Percentiles rank a stretch among this genome's conserved stretches.
Evolutionary conservation across 2,113 vertebrate species (phyloP).

Genomic region (Leptocoma aspasia): DNA sequence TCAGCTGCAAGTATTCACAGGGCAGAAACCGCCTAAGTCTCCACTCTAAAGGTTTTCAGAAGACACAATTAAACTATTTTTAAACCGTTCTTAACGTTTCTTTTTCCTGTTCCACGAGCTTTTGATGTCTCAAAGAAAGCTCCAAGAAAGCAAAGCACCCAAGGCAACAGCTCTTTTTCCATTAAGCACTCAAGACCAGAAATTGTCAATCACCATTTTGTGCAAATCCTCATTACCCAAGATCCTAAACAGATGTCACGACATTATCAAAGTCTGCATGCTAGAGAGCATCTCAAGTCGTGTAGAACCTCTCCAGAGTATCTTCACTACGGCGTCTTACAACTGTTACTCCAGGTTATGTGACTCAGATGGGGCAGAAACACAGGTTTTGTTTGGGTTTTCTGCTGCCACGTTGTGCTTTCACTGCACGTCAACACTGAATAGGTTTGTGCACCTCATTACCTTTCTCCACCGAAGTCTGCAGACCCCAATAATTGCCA

Average conservation of each 20-base stretch:
- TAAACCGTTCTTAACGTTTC: neutral
- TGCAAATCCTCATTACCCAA: neutral
- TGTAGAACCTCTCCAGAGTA: neutral
- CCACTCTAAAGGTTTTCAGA: neutral
- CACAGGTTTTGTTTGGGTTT: rapidly evolving
- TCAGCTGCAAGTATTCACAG: slow-evolving; percentile 22
- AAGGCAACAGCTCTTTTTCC: slow-evolving; percentile 12
- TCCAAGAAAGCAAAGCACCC: neutral
- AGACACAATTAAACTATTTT: slow-evolving; percentile 26
- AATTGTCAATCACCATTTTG: neutral
- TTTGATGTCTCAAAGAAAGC: neutral
- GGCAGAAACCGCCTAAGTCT: neutral
- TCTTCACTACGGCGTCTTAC: rapidly evolving
- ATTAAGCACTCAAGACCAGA: neutral
- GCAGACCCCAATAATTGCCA: neutral
- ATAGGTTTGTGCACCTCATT: neutral
- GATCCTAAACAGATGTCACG: neutral
- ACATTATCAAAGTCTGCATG: neutral
- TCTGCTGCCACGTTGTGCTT: neutral
- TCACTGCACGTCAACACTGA: neutral
- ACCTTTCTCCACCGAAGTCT: rapidly evolving
- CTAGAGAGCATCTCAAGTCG: neutral
- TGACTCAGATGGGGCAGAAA: neutral
- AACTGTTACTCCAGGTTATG: neutral
- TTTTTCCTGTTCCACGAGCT: neutral